Evolutionary conservation across 2,888 invertebrate genomes (phyloP), one percentile per base, ranked within the genome.

Genomic region (Drosophila putrida): DNA sequence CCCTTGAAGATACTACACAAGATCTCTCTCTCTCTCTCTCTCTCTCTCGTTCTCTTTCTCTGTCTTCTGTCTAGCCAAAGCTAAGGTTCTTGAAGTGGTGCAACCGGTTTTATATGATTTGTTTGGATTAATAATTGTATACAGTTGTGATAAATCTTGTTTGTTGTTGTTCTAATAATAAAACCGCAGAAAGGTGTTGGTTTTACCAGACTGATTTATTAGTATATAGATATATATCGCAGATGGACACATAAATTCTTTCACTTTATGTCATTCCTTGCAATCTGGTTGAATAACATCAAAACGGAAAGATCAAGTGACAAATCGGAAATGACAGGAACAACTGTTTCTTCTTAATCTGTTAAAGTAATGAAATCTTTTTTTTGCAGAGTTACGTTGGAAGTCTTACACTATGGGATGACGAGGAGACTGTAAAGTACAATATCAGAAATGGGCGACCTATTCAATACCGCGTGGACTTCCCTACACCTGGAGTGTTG

Each of bases 401-500:
- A 4, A 66, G 59, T 0, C 53, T 91, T 0, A 63, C 67, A 4
- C 68, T 91, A 4, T 79, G 78, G 68, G 74, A 86, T 35, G 77
- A 84, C 47, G 80, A 87, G 5, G 75, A 87, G 1, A 71, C 78
- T 6, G 78, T 83, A 6, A 77, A 78, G 9, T 67, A 59, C 2
- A 81, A 84, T 41, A 62, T 91, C 15, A 66, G 71, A 6, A 69
- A 90, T 35, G 88, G 91, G 4, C 80, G 81, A 31, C 92, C 93
- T 0, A 86, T 94, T 4, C 70, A 79, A 9, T 95, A 95, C 88
- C 92, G 93, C 31, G 93, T 95, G 0, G 92, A 93, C 72, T 95
- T 95, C 84, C 95, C 95, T 0, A 92, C 94, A 15, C 92, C 92
- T 10, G 93, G 92, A 25, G 93, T 94, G 0, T 59, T 94, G 44